These are phyloP conservation scores for Chromis chromis DNA, from an alignment of 2,797 vertebrate genomes.

Conservation along the genomic window DNA sequence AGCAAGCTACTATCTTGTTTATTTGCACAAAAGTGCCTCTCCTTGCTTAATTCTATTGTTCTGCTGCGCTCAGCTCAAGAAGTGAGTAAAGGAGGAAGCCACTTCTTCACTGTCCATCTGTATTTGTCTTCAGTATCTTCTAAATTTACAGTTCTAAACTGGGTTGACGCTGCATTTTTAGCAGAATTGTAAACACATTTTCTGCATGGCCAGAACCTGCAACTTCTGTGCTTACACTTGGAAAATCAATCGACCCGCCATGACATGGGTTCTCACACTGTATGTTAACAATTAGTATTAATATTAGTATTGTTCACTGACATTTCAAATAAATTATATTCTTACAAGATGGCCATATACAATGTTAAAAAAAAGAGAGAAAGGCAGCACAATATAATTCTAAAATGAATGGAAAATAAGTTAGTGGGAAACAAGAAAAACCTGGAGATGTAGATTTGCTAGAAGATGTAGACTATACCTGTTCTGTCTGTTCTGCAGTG, in stretches of 20 bases:
- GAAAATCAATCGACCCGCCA: not conserved
- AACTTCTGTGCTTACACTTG: not conserved
- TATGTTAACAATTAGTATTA: too few relatives aligned
- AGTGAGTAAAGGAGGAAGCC: not conserved
- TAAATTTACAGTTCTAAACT: constrained; percentile 15
- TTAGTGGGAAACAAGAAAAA: too few relatives aligned
- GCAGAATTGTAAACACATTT: not conserved
- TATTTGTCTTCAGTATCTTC: constrained; percentile 2
- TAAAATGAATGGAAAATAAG: too few relatives aligned
- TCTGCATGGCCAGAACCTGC: not conserved
- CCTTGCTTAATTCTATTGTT: constrained; percentile 1
- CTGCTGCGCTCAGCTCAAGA: constrained; percentile 11
- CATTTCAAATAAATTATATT: not conserved
- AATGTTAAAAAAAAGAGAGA: too few relatives aligned
- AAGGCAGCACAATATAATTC: too few relatives aligned
- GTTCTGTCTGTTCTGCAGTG: too few relatives aligned
- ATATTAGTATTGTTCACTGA: not conserved
- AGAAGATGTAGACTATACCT: too few relatives aligned
- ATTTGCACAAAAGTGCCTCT: constrained; percentile 18
- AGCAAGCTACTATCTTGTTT: constrained; percentile 26
- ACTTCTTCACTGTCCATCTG: not conserved
- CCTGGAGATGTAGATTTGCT: too few relatives aligned
- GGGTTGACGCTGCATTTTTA: not conserved
- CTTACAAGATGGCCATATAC: not conserved
- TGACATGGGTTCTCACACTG: not conserved